A percentile compares a stretch with the other conserved stretches of the same genome.
Conservation (phyloP, 2,888 invertebrate species). For the Didymodactylos carnosus region DNA sequence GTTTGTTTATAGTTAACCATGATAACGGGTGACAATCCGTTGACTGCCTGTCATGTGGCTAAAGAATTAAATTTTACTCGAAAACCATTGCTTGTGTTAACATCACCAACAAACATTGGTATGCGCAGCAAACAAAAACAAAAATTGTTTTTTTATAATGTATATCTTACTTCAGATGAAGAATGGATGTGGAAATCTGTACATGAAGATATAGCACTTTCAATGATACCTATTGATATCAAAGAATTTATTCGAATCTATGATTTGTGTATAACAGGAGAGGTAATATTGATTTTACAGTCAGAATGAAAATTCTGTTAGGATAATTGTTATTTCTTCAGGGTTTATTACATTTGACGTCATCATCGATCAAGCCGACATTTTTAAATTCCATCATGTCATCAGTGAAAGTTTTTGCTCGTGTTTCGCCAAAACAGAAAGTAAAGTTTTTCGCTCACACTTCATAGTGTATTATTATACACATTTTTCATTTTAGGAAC, state of each 20-base stretch:
- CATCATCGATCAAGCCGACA: background rate
- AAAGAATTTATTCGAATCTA: constrained; percentile 34
- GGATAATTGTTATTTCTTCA: constrained; percentile 23
- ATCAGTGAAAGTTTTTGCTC: constrained; percentile 70
- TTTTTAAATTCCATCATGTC: constrained; percentile 49
- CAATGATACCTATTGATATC: constrained; percentile 8
- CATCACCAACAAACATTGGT: background rate
- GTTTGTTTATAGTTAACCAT: constrained; percentile 49
- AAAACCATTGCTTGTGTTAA: background rate
- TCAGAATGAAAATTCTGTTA: background rate
- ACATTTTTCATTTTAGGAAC: constrained; percentile 42
- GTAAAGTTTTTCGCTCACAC: constrained; percentile 20
- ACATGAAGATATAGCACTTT: constrained; percentile 28
- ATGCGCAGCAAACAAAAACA: background rate
- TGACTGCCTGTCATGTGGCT: constrained; percentile 96
- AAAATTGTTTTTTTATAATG: background rate
- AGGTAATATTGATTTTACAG: constrained; percentile 36
- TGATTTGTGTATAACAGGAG: constrained; percentile 85
- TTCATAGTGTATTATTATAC: background rate
- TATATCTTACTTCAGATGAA: background rate
- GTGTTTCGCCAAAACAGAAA: constrained; percentile 95
- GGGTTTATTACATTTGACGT: constrained; percentile 51
- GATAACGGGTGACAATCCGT: constrained; percentile 97
- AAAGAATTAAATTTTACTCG: constrained; percentile 58
- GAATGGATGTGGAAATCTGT: constrained; percentile 37